phyloP scores from a whole-genome alignment of 2,888 invertebrate genomes.

The Melikaiella ostensackeni region DNA sequence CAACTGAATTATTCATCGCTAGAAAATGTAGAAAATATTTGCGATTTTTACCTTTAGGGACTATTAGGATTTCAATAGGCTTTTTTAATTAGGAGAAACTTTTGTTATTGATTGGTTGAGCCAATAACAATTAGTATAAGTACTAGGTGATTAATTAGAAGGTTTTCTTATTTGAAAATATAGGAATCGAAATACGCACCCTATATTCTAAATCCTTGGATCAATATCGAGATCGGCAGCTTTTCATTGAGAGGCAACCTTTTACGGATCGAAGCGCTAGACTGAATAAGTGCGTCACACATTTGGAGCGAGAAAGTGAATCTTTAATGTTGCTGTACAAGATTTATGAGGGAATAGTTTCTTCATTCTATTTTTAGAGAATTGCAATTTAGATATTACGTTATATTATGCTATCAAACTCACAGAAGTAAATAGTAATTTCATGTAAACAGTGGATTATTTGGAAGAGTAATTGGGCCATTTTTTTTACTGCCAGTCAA shows the following conservation, averaged over 20 bases:
- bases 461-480: too few relatives aligned
- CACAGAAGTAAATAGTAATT: neutral
- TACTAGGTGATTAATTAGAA: neutral
- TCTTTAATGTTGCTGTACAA: conserved; percentile 3
- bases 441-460: too few relatives aligned
- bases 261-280: conserved; percentile 3
- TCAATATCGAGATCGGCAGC: neutral
- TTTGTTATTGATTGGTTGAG: neutral
- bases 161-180: neutral
- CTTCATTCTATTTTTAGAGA: neutral
- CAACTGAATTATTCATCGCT: neutral
- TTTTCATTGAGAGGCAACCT: conserved; percentile 11
- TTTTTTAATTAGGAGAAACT: conserved; percentile 6
- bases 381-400: neutral
- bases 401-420: neutral
- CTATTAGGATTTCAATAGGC: neutral
- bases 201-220: neutral
- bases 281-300: conserved; percentile 1
- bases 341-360: neutral
- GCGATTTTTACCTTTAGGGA: neutral
- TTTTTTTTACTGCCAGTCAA: too few relatives aligned
- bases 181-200: neutral
- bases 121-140: neutral
- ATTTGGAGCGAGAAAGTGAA: conserved; percentile 16
- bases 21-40: conserved; percentile 8